Evolutionary conservation across 1,140 invertebrate genomes (phyloP), one percentile per base, ranked within the genome.

Genomic region (Sycophila sp.): DNA sequence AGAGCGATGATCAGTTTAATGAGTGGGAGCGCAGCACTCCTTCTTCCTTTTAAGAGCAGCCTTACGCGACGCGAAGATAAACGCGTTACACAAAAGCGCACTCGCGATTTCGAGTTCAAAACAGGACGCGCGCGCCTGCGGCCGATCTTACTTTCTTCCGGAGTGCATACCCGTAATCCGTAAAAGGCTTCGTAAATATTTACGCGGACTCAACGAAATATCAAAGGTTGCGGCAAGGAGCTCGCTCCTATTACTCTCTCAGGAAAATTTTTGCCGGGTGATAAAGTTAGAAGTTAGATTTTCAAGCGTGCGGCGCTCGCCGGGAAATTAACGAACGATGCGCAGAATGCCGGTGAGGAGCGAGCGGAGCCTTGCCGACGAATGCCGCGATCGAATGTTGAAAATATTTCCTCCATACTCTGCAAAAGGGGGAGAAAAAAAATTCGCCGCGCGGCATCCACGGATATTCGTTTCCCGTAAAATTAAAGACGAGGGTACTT

Each of bases 151-250:
- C 40, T 49, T 68, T 59, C 65, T 38, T 49, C 42, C 11, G 2
- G 36, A 49, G 24, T 38, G 17, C 56, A 66, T 47, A n/a, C n/a
- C n/a, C n/a, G n/a, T n/a, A n/a, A 47, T 8, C 34, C 28, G 40
- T 15, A 49, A 68, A 49, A 59, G 49, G 53, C 66, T 51, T 60
- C 66, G 40, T 60, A 69, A 69, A 69, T 69, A 69, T 69, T 69
- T 60, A 68, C 47, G 24, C 17, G 28, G 53, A 67, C 47, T 34
- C n/a, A n/a, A n/a, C n/a, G n/a, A 26, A 56, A 66, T 66, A 66
- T 56, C 26, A 45, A 45, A 66, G 32, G 38, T 8, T 19, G n/a
- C n/a, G n/a, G n/a, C n/a, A n/a, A n/a, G n/a, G n/a, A n/a, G n/a
- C n/a, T n/a, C n/a, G n/a, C n/a, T n/a, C n/a, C n/a, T n/a, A n/a